phyloP scores from a whole-genome alignment of 2,797 vertebrate species.

The Myripristis murdjan region DNA sequence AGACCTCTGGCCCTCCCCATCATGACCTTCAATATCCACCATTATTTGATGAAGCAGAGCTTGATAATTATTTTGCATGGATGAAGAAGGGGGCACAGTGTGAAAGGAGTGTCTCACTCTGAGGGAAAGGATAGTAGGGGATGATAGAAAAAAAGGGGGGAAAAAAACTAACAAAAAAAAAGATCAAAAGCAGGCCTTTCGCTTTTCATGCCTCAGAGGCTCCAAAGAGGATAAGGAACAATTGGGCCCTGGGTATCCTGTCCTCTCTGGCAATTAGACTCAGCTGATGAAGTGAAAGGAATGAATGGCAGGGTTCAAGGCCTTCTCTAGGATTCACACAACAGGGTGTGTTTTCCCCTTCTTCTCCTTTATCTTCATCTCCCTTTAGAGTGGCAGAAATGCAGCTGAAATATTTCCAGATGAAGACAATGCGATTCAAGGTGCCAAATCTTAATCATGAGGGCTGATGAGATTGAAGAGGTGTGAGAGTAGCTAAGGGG shows the following conservation, averaged over 20 bases:
- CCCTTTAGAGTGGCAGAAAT: slow-evolving; percentile 90
- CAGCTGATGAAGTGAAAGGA: slow-evolving; percentile 99
- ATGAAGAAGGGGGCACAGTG: slow-evolving; percentile 89
- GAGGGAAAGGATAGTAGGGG: slow-evolving; percentile 90
- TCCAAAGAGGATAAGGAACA: slow-evolving; percentile 99
- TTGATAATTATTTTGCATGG: slow-evolving; percentile 99
- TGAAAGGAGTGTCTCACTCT: slow-evolving; percentile 98
- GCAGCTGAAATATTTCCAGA: slow-evolving; percentile 98
- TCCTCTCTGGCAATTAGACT: slow-evolving; percentile 99
- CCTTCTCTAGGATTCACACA: slow-evolving; percentile 97
- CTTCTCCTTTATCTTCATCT: slow-evolving; percentile 84
- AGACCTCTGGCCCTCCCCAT: slow-evolving; percentile 93
- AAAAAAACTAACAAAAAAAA: slow-evolving; percentile 81
- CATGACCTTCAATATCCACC: slow-evolving; percentile 95
- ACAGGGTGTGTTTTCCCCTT: slow-evolving; percentile 92
- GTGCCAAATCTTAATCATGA: slow-evolving; percentile 83
- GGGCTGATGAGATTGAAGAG: slow-evolving; percentile 78
- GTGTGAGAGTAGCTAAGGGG: slow-evolving; percentile 75
- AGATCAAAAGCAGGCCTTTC: slow-evolving; percentile 98
- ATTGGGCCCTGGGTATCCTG: slow-evolving; percentile 98
- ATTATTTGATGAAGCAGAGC: slow-evolving; percentile 97
- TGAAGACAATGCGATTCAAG: slow-evolving; percentile 90
- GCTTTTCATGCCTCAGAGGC: slow-evolving; percentile 99
- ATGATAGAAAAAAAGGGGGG: slow-evolving; percentile 79
- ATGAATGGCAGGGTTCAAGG: slow-evolving; percentile 99